phyloP scores from a whole-genome alignment of 1,140 invertebrate genomes.

The Oppia nitens region DNA sequence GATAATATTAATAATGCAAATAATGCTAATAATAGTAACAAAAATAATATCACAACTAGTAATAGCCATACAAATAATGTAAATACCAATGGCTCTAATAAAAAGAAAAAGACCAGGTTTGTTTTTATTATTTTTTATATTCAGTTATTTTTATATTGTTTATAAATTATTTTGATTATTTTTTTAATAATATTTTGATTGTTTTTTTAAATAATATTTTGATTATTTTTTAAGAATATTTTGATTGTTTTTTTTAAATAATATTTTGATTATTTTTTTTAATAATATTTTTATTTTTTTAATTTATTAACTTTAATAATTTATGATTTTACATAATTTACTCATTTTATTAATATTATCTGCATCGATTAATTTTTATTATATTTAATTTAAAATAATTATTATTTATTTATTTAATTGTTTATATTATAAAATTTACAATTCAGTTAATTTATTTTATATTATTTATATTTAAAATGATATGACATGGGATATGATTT shows the following conservation, averaged over 20 bases:
- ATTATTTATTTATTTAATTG: neutral
- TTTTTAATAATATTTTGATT: slow-evolving; percentile 1
- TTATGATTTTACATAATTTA: neutral
- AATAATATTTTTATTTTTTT: slow-evolving; percentile 1
- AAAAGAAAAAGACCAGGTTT: slow-evolving; percentile 17
- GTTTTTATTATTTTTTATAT: neutral
- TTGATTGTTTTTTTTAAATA: neutral
- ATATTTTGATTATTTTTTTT: neutral
- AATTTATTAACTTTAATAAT: slow-evolving; percentile 1
- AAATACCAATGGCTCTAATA: slow-evolving; percentile 2
- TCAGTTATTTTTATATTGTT: neutral
- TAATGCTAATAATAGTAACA: neutral
- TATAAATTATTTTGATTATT: slow-evolving; percentile 2
- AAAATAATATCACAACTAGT: slow-evolving; percentile 1
- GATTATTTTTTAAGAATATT: neutral
- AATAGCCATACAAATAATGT: neutral
- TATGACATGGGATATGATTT: too few relatives aligned
- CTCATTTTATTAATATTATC: neutral
- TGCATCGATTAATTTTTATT: neutral
- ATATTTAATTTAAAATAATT: neutral
- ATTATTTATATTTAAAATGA: neutral
- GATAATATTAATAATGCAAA: neutral
- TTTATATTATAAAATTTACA: neutral
- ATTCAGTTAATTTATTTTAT: neutral
- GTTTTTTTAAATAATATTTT: neutral